Base-by-base conservation (phyloP, 1,140 invertebrate species). In the Goniozus legneri region DNA sequence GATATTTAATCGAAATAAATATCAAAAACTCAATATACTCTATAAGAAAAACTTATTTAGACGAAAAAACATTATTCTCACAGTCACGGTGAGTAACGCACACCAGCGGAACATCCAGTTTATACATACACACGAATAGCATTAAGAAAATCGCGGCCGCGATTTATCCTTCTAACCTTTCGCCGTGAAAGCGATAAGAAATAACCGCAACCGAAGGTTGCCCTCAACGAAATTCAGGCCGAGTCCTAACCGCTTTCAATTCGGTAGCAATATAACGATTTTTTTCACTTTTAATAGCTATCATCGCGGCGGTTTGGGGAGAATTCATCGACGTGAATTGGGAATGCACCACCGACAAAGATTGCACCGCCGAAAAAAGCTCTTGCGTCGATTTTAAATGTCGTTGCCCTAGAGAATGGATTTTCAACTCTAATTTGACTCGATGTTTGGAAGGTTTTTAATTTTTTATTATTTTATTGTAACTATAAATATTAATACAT, bases 381-480 rank as follows among this genome's bases (percentile, higher is more conserved):
- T 6, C 1, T 8, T 67, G 65, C 32, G 15, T 30, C 3, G 31
- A 58, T 18, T 0, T 10, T 3, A 20, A 16, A n/a, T 67, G 59
- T 32, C 36, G 48, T 6, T 67, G 63, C 22, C 13, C 30, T 1
- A 0, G 31, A 24, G 56, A 38, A n/a, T 55, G 52, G 22, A 36
- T 59, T 27, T 47, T 34, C 16, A 54, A 60, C 24, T 31, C 44
- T 21, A 33, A 35, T 6, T 35, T 60, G 34, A 67, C 61, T 3
- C 7, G 38, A 0, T 67, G 65, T n/a, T 12, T 67, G 16, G 30
- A 22, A 56, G 49, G 55, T 65, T 14, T 15, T 4, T 1, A 1
- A 0, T 36, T 16, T 36, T 14, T n/a, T 4, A 3, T 10, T 12
- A 22, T 39, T 39, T 13, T 20, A n/a, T 2, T 8, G 10, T 22